Conservation (phyloP, 2,113 vertebrate species). For the Craseonycteris thonglongyai region DNA sequence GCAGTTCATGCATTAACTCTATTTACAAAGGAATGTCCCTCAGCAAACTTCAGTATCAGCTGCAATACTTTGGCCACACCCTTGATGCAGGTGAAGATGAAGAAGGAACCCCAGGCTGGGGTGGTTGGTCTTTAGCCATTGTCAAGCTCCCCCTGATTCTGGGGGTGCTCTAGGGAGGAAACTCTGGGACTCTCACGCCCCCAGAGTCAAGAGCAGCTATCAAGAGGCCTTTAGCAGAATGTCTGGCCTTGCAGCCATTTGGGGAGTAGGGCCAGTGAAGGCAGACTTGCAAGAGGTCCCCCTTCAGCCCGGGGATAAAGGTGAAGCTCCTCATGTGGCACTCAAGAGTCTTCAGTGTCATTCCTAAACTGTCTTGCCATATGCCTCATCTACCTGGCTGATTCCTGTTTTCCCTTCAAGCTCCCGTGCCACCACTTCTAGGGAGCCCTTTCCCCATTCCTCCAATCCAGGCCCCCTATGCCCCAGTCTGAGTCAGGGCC, state of each 20-base stretch:
- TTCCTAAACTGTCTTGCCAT: neutral
- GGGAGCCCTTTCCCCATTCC: neutral
- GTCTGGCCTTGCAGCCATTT: neutral
- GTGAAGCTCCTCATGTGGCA: too few relatives aligned
- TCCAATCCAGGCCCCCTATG: neutral
- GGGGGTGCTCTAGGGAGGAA: neutral
- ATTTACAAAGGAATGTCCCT: neutral
- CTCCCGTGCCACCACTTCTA: neutral
- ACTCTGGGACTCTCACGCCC: neutral
- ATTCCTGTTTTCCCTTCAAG: neutral
- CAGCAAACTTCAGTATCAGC: neutral
- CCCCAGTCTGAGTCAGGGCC: neutral
- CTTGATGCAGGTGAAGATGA: neutral
- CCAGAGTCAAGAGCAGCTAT: neutral
- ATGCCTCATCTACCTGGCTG: neutral
- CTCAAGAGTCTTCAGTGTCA: neutral
- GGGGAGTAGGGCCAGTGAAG: neutral
- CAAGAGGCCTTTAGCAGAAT: neutral
- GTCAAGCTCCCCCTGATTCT: neutral
- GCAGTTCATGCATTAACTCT: neutral
- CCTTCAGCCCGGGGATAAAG: neutral
- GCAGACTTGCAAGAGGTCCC: neutral
- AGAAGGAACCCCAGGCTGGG: neutral
- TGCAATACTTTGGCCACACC: neutral
- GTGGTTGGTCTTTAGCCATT: neutral